These are phyloP conservation scores for Orientallactaga sibirica DNA, from an alignment of 2,797 vertebrate species.

Conservation along the genomic window DNA sequence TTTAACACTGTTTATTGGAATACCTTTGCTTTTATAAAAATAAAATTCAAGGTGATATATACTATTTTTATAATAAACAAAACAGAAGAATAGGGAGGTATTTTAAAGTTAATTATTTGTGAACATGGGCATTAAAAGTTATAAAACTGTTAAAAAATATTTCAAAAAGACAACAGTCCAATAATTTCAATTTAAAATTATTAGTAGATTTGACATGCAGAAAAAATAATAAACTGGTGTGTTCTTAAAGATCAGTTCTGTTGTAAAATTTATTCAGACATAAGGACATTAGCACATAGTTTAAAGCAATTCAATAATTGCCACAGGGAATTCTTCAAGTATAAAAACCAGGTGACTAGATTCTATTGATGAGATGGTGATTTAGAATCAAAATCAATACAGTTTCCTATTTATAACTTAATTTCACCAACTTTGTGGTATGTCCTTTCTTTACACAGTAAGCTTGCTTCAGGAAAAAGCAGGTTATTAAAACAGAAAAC, in stretches of 20 bases:
- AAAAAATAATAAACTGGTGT: conserved; percentile 60
- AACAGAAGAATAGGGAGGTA: conserved; percentile 77
- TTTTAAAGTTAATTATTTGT: conserved; percentile 78
- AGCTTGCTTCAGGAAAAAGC: conserved; percentile 59
- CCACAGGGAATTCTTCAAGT: neutral
- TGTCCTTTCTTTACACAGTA: conserved; percentile 3
- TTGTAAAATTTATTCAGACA: conserved; percentile 30
- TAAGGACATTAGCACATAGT: conserved; percentile 20
- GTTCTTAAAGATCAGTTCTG: conserved; percentile 64
- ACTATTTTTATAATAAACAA: conserved; percentile 82
- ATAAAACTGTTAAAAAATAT: conserved; percentile 78
- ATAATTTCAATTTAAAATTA: conserved; percentile 81
- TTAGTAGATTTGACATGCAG: conserved; percentile 69
- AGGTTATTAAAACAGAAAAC: conserved; percentile 17
- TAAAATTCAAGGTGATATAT: conserved; percentile 82
- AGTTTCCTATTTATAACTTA: conserved; percentile 50
- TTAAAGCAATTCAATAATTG: conserved; percentile 47
- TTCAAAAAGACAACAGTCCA: conserved; percentile 83
- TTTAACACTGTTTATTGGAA: conserved; percentile 81
- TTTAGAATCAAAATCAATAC: conserved; percentile 74
- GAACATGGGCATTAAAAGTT: conserved; percentile 78
- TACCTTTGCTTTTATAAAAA: conserved; percentile 77
- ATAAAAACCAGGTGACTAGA: neutral
- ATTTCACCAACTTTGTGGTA: neutral
- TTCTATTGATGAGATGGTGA: conserved; percentile 15